Conservation (phyloP, 1,140 invertebrate species). For the Lepidurus arcticus region DNA sequence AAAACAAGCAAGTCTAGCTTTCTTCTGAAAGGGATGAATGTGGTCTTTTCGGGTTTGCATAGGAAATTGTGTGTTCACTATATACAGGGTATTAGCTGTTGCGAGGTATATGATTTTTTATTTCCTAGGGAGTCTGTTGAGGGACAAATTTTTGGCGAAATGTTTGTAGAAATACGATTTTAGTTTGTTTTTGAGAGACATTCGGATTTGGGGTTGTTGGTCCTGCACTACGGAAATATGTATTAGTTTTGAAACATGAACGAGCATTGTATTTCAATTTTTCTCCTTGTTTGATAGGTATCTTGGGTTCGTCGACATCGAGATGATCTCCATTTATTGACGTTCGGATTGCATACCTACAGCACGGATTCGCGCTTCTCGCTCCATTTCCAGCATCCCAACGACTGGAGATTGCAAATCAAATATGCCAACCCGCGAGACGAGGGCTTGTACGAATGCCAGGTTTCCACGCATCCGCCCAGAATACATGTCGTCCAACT, state of each 20-base stretch:
- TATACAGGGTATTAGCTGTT: not conserved
- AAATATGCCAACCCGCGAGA: constrained; percentile 66
- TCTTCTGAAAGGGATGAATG: too few relatives aligned
- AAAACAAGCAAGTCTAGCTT: too few relatives aligned
- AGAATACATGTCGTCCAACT: constrained; percentile 64
- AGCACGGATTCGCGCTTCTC: constrained; percentile 70
- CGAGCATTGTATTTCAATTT: not conserved
- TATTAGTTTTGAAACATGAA: not conserved
- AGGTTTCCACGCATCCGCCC: constrained; percentile 70
- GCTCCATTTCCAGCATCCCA: constrained; percentile 64
- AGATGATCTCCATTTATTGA: constrained; percentile 66
- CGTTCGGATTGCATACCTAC: constrained; percentile 69
- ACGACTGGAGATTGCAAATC: constrained; percentile 69
- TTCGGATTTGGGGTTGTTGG: not conserved
- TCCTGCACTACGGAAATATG: too few relatives aligned
- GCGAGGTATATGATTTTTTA: not conserved
- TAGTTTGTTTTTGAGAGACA: not conserved
- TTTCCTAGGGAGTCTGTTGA: not conserved
- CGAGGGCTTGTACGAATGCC: constrained; percentile 70
- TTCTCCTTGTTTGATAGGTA: constrained; percentile 51
- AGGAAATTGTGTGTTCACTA: too few relatives aligned
- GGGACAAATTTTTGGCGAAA: not conserved
- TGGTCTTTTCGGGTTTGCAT: too few relatives aligned
- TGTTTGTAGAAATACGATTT: not conserved
- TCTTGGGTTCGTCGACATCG: constrained; percentile 68